A percentile compares a stretch with the other conserved stretches of the same genome.
Conservation (phyloP, 2,797 vertebrate genomes). For the Chelmon rostratus region DNA sequence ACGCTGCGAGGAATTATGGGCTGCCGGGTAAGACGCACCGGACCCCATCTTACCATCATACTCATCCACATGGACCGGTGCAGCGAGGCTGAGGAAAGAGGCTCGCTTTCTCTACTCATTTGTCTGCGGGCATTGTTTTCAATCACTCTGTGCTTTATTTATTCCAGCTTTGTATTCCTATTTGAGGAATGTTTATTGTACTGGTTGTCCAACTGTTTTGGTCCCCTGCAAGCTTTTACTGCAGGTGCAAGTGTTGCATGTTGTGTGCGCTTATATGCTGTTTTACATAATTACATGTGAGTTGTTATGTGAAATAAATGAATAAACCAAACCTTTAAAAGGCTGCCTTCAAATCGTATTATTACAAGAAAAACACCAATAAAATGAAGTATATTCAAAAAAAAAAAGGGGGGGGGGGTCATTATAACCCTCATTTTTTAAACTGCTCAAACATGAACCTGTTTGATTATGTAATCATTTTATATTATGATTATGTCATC, state of each 20-base stretch:
- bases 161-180: not conserved
- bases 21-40: slow-evolving; percentile 6
- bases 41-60: slow-evolving; percentile 17
- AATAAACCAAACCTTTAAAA: too few relatives aligned
- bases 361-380: not conserved
- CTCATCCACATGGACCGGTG: slow-evolving; percentile 9
- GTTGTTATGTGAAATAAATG: not conserved
- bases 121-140: not conserved
- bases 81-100: not conserved
- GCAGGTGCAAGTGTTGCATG: not conserved
- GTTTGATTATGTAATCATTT: not conserved
- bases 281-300: not conserved
- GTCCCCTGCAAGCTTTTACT: not conserved
- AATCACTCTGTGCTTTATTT: not conserved
- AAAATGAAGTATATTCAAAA: not conserved
- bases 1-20: slow-evolving; percentile 36
- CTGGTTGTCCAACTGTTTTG: not conserved
- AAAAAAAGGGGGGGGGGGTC: too few relatives aligned
- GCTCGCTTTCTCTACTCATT: not conserved
- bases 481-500: not conserved
- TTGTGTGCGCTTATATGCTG: not conserved
- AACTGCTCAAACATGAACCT: not conserved
- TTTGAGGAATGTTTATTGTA: not conserved
- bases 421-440: too few relatives aligned
- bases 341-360: not conserved